A percentile compares a stretch with the other conserved stretches of the same genome.
These are phyloP conservation scores for Forpus xanthops DNA, from an alignment of 2,797 vertebrate genomes.

Conservation along the genomic window DNA sequence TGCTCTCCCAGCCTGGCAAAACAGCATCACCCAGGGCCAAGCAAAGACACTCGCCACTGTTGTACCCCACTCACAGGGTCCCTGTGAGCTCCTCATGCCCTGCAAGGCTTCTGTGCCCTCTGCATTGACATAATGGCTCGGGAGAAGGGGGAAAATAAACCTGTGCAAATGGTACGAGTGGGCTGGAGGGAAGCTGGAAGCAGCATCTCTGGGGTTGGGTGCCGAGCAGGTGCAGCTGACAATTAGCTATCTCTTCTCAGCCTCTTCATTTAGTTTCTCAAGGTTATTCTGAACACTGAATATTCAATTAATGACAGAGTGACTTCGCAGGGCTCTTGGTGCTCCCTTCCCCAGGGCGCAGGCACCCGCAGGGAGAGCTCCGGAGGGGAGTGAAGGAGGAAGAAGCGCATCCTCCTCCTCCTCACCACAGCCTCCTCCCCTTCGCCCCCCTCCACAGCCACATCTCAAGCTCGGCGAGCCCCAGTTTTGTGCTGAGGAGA, in stretches of 20 bases:
- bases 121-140: background rate
- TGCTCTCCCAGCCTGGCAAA: background rate
- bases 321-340: constrained; percentile 30
- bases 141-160: background rate
- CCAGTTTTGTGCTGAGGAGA: background rate
- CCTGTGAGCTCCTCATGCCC: rapidly evolving
- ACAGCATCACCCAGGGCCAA: rapidly evolving
- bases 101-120: background rate
- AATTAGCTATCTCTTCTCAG: constrained; percentile 66
- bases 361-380: background rate
- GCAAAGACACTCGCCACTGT: background rate
- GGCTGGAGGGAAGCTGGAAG: constrained; percentile 56
- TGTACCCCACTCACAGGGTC: rapidly evolving
- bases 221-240: constrained; percentile 64
- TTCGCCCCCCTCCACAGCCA: background rate
- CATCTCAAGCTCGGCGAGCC: background rate
- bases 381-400: background rate
- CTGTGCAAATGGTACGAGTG: background rate
- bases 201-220: constrained; percentile 13
- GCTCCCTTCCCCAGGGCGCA: background rate
- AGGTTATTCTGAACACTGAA: constrained; percentile 72
- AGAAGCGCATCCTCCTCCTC: background rate
- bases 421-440: background rate
- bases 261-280: constrained; percentile 71
- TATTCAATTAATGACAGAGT: constrained; percentile 66